Evolutionary conservation across 1,140 invertebrate species (phyloP).

Genomic region (Drosophila parabipectinata): DNA sequence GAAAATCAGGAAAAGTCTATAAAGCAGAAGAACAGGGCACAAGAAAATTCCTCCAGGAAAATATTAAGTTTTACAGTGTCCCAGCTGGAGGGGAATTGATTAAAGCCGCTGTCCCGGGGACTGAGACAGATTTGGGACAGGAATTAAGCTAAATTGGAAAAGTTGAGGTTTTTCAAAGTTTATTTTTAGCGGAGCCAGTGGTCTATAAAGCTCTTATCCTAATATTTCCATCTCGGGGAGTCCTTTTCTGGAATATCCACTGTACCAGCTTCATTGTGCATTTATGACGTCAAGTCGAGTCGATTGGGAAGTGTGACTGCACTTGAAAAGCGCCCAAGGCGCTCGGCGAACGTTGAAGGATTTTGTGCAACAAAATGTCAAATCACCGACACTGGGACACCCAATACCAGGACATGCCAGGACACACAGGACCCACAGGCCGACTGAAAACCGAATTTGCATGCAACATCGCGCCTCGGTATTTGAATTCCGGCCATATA

Average conservation of each 20-base stretch:
- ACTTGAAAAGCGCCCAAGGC: slow-evolving; percentile 39
- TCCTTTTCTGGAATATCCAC: neutral
- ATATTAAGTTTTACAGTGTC: slow-evolving; percentile 42
- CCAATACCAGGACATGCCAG: slow-evolving; percentile 33
- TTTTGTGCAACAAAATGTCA: slow-evolving; percentile 62
- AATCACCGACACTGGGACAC: slow-evolving; percentile 28
- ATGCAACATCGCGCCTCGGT: slow-evolving; percentile 52
- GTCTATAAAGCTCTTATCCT: neutral
- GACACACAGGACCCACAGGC: slow-evolving; percentile 21
- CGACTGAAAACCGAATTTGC: slow-evolving; percentile 60
- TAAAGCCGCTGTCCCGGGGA: slow-evolving; percentile 29
- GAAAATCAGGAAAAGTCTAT: slow-evolving; percentile 19
- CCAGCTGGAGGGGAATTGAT: slow-evolving; percentile 38
- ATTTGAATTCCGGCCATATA: slow-evolving; percentile 24
- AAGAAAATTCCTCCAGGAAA: slow-evolving; percentile 40
- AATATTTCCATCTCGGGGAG: neutral
- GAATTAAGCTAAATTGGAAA: slow-evolving; percentile 48
- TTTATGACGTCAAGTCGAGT: slow-evolving; percentile 41
- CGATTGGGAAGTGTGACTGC: slow-evolving; percentile 31
- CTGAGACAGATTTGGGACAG: slow-evolving; percentile 31
- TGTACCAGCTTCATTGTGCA: slow-evolving; percentile 24
- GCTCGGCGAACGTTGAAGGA: slow-evolving; percentile 23
- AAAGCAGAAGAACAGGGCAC: slow-evolving; percentile 5
- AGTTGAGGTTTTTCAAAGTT: slow-evolving; percentile 33
- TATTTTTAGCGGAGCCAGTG: neutral